Base-by-base conservation (phyloP, 2,797 vertebrate genomes). In the Loriculus beryllinus region DNA sequence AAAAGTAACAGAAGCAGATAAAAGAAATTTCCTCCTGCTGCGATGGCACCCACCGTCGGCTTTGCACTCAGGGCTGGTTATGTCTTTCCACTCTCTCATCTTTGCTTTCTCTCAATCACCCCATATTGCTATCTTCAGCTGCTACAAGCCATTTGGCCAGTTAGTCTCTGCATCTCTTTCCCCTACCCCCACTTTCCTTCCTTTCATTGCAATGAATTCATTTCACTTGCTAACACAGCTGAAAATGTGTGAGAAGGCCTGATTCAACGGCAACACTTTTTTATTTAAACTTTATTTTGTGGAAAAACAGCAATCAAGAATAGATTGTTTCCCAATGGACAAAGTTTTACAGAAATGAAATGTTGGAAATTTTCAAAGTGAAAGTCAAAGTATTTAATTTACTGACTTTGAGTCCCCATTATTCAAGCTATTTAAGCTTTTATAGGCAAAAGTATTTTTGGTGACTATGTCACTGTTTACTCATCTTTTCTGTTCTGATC, bases 261-360 rank as follows among this genome's bases (percentile, higher is more conserved):
- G 23, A 64, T 83, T 33, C 54, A 10, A 26, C 5, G 28, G 15
- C 17, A 51, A n/a, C 6, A 8, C 0, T 0, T 33, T 51, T 68
- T 52, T 75, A n/a, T 51, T 64, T 47, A 8, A 47, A 21, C 40
- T 43, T 63, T 7, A 47, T n/a, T 52, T 31, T 16, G 43, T 4
- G 25, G 25, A 48, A 26, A 6, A 82, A 35, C 0, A 74, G 14
- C 64, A 57, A 23, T 14, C 14, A 70, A 64, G 29, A 79, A 81
- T 3, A 8, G 9, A 22, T 17, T 79, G 29, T n/a, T 63, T 92
- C 20, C n/a, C 43, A n/a, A 4, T 0, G 2, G 57, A 70, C n/a
- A 60, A 65, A 37, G 19, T 26, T 72, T 67, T 31, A 45, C 37
- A 74, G 51, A 80, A 89, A 82, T 35, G 2, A 88, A 67, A 49